These are phyloP conservation scores for Dryococelus australis DNA, from an alignment of 2,888 invertebrate species.

Conservation along the genomic window DNA sequence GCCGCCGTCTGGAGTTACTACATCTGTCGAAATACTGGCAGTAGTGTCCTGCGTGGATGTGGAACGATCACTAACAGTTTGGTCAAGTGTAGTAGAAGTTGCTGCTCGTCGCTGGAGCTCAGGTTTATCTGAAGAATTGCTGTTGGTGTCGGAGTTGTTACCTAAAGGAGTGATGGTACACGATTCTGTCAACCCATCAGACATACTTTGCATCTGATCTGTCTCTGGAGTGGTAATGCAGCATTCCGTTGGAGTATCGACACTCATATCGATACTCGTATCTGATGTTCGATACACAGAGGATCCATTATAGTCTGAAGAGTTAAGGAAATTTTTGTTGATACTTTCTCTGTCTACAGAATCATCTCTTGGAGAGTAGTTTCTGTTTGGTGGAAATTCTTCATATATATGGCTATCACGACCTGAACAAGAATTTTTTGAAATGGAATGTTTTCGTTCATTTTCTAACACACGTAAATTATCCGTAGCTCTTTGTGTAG, in stretches of 20 bases:
- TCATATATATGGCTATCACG: neutral
- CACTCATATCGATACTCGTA: constrained; percentile 4
- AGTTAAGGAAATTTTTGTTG: neutral
- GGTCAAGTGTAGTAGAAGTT: constrained; percentile 21
- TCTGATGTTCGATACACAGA: constrained; percentile 11
- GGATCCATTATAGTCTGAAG: neutral
- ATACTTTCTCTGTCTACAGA: too few species aligned
- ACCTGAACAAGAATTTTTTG: neutral
- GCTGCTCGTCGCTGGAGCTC: neutral
- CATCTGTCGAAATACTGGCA: constrained; percentile 47
- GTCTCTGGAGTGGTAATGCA: constrained; percentile 30
- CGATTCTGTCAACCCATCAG: constrained; percentile 37
- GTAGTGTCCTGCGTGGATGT: constrained; percentile 50
- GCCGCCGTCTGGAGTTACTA: neutral
- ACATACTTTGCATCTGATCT: constrained; percentile 16
- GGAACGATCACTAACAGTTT: constrained; percentile 45
- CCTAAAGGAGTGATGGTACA: constrained; percentile 37
- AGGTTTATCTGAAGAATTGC: neutral
- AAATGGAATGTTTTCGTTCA: neutral
- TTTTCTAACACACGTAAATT: neutral
- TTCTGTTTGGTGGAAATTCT: neutral
- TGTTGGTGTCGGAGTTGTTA: constrained; percentile 29
- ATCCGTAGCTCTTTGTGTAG: neutral
- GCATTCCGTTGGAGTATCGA: constrained; percentile 28
- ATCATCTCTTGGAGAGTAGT: neutral